Conservation (phyloP, 2,797 vertebrate species). For the Tragelaphus eurycerus region DNA sequence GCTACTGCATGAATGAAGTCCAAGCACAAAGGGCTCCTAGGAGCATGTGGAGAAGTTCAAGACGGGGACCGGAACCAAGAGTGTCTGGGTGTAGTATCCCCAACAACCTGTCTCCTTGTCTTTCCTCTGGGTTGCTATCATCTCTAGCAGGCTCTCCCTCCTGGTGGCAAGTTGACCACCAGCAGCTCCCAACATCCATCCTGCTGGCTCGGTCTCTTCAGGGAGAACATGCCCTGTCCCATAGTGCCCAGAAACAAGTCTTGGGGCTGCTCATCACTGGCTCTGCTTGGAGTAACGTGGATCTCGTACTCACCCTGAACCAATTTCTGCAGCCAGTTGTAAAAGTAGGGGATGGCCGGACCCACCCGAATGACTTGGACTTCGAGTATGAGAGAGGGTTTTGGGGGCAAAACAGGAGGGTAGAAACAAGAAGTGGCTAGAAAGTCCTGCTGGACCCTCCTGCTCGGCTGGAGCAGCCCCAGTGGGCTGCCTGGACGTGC, state of each 20-base stretch:
- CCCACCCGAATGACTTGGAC: rapidly evolving
- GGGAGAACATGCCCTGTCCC: background rate
- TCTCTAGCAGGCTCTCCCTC: background rate
- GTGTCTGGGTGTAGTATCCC: background rate
- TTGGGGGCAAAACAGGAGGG: rapidly evolving
- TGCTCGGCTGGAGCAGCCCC: rapidly evolving
- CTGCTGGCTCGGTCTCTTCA: background rate
- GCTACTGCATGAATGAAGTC: too few species aligned
- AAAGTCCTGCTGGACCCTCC: rapidly evolving
- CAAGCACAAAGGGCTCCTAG: too few species aligned
- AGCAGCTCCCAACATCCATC: rapidly evolving
- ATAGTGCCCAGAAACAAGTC: background rate
- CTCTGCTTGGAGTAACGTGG: too few species aligned
- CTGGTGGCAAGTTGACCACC: background rate
- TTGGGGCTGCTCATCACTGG: background rate
- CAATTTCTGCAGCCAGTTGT: background rate
- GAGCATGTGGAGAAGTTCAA: rapidly evolving
- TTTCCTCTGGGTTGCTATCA: background rate
- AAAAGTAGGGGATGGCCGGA: background rate
- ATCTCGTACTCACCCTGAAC: rapidly evolving
- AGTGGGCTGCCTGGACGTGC: rapidly evolving
- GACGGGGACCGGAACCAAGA: rapidly evolving
- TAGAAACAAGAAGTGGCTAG: background rate
- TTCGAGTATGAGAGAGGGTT: background rate
- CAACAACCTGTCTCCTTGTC: background rate